These are phyloP conservation scores for Papilio dardanus DNA, from an alignment of 1,140 invertebrate genomes.

Conservation along the genomic window DNA sequence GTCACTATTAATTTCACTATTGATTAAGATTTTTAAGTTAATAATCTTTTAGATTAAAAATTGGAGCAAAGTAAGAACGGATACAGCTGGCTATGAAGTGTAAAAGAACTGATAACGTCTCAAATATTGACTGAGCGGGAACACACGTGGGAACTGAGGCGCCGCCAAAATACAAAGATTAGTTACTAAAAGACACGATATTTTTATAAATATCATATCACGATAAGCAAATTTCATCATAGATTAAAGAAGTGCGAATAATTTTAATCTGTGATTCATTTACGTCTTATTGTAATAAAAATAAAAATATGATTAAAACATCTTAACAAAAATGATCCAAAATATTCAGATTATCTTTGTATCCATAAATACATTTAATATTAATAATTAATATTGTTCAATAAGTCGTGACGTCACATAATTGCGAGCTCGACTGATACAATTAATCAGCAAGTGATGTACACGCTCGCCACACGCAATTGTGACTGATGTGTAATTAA, in stretches of 20 bases:
- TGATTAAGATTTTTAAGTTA: too few relatives aligned
- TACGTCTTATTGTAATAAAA: background rate
- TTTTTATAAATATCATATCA: background rate
- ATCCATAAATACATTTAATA: background rate
- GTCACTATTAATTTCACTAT: too few relatives aligned
- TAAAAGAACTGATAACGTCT: constrained; percentile 41
- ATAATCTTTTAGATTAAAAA: background rate
- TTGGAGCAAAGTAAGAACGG: constrained; percentile 11
- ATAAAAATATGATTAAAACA: too few relatives aligned
- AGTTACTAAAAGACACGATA: background rate
- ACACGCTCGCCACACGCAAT: constrained; percentile 9
- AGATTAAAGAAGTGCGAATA: background rate
- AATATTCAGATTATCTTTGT: background rate
- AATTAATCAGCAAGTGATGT: constrained; percentile 21
- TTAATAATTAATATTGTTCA: constrained; percentile 11
- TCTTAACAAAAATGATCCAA: too few relatives aligned
- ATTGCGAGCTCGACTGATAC: background rate
- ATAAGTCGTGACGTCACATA: constrained; percentile 2
- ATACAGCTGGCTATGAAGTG: constrained; percentile 30
- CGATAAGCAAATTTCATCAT: background rate
- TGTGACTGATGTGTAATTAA: constrained; percentile 5
- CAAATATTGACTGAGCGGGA: constrained; percentile 44
- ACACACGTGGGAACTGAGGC: constrained; percentile 45
- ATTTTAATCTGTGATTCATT: background rate
- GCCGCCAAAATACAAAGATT: constrained; percentile 39